These are phyloP conservation scores for Typhlomys cinereus DNA, from an alignment of 2,113 vertebrate species.

Conservation along the genomic window DNA sequence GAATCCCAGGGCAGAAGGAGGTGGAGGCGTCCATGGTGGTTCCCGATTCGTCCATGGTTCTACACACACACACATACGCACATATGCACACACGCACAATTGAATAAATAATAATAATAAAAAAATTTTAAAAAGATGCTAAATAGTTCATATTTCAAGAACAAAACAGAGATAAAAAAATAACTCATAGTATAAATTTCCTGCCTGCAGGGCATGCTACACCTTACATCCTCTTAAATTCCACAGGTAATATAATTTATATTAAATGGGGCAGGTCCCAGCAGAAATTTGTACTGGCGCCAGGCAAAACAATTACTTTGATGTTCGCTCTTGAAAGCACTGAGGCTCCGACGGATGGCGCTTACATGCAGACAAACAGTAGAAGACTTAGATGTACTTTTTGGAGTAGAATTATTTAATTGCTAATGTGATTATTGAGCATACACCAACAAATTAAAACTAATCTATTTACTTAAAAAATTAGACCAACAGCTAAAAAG, in stretches of 20 bases:
- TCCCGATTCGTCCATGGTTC: too few relatives aligned
- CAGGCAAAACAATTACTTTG: constrained; percentile 81
- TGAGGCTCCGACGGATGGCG: constrained; percentile 57
- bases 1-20: too few relatives aligned
- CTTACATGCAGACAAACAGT: constrained; percentile 52
- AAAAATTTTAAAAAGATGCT: too few relatives aligned
- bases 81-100: too few relatives aligned
- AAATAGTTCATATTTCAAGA: constrained; percentile 73
- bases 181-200: constrained; percentile 82
- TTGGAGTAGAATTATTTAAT: constrained; percentile 65
- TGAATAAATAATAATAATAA: too few relatives aligned
- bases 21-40: too few relatives aligned
- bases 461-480: constrained; percentile 47
- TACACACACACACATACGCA: too few relatives aligned
- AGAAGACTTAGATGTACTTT: constrained; percentile 48
- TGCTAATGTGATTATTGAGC: constrained; percentile 61
- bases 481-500: constrained; percentile 50
- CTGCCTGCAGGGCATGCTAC: constrained; percentile 81
- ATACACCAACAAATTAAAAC: constrained; percentile 54
- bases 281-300: constrained; percentile 79
- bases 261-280: constrained; percentile 75
- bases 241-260: constrained; percentile 85
- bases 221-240: constrained; percentile 84
- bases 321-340: constrained; percentile 71
- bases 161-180: constrained; percentile 75